phyloP scores from a whole-genome alignment of 2,797 vertebrate species.

The Ceryle rudis region DNA sequence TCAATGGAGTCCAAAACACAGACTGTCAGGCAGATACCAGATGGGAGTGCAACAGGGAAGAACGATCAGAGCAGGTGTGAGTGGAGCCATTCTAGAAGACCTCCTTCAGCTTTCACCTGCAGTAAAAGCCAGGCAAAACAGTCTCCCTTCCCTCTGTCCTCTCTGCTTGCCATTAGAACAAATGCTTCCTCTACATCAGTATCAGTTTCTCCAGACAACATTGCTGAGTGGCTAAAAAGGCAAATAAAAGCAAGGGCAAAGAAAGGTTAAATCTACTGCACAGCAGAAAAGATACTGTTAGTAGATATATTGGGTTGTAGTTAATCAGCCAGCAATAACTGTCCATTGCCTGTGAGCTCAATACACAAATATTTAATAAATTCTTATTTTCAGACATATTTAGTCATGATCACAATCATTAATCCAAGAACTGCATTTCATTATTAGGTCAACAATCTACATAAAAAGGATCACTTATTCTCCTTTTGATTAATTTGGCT shows the following conservation, averaged over 20 bases:
- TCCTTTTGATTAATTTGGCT: not conserved
- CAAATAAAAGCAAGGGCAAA: not conserved
- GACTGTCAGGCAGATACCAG: not conserved
- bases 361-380: not conserved
- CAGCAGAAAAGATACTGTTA: not conserved
- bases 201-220: not conserved
- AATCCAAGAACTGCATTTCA: not conserved
- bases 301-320: not conserved
- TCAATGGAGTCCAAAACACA: not conserved
- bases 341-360: not conserved
- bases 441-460: not conserved
- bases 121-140: not conserved
- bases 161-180: not conserved
- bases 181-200: not conserved
- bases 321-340: constrained; percentile 3
- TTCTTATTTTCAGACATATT: not conserved
- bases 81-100: not conserved
- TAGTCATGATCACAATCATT: not conserved
- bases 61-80: not conserved
- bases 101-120: not conserved
- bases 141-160: not conserved
- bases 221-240: not conserved
- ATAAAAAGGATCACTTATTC: not conserved
- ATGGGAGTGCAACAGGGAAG: not conserved
- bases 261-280: not conserved